These are phyloP conservation scores for Lepisosteus oculatus DNA, from an alignment of 2,113 vertebrate genomes.

Conservation along the genomic window DNA sequence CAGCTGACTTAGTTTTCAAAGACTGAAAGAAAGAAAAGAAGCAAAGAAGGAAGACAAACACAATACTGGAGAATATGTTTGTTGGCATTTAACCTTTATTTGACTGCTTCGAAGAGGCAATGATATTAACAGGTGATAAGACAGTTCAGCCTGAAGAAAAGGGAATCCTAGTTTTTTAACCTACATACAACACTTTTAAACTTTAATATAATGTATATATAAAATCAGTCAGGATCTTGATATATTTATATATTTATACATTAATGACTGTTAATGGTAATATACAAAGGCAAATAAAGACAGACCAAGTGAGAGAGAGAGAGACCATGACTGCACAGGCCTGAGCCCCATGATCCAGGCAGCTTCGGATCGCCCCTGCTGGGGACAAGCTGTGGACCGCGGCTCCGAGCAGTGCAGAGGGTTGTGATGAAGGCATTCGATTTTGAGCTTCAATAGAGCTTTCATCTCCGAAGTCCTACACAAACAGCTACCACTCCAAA, in stretches of 20 bases:
- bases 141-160: conserved; percentile 18
- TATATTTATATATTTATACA: conserved; percentile 18
- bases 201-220: conserved; percentile 17
- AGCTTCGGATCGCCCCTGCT: no score
- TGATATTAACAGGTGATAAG: conserved; percentile 27
- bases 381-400: no score
- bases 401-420: no score
- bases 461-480: no score
- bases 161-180: conserved; percentile 2
- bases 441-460: no score
- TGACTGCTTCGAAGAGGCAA: conserved; percentile 23
- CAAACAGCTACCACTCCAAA: no score
- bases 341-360: no score
- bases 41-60: not conserved
- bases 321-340: no score
- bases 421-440: no score
- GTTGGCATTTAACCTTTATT: conserved; percentile 23
- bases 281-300: conserved; percentile 20
- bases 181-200: conserved; percentile 13
- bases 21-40: not conserved
- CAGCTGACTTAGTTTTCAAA: no score
- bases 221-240: conserved; percentile 25
- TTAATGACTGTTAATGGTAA: conserved; percentile 4
- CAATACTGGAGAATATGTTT: not conserved
- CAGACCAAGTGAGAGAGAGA: not conserved